A percentile compares a stretch with the other conserved stretches of the same genome.
These are phyloP conservation scores for Enteromius afrohamiltoni DNA, from an alignment of 2,797 vertebrate species.

Conservation along the genomic window DNA sequence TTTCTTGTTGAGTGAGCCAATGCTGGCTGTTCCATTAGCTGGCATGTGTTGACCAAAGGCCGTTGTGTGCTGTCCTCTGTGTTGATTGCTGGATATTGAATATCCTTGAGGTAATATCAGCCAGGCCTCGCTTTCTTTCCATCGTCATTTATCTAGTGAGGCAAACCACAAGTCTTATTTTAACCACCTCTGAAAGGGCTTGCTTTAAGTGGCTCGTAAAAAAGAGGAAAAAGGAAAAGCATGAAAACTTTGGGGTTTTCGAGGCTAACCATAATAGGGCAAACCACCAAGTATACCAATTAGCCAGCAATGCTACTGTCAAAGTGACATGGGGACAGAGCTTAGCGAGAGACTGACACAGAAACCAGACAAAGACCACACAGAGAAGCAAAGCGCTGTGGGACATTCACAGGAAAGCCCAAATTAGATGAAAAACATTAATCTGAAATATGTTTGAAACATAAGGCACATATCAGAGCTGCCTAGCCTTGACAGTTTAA, in stretches of 20 bases:
- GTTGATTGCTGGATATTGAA: conserved; percentile 68
- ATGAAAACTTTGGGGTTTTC: conserved; percentile 61
- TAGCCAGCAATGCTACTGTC: conserved; percentile 51
- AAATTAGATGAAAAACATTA: conserved; percentile 32
- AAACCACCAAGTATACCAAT: conserved; percentile 46
- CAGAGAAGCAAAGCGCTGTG: conserved; percentile 25
- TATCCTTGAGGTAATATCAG: conserved; percentile 62
- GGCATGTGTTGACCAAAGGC: conserved; percentile 39
- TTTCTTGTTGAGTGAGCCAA: conserved; percentile 61
- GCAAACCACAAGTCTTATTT: conserved; percentile 63
- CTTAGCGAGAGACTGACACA: neutral
- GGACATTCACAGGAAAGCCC: conserved; percentile 8
- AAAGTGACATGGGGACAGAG: conserved; percentile 20
- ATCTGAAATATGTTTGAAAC: conserved; percentile 22
- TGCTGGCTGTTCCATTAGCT: conserved; percentile 52
- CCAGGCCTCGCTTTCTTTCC: conserved; percentile 56
- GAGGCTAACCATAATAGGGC: conserved; percentile 55
- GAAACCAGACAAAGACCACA: conserved; percentile 39
- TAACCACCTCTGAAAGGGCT: conserved; percentile 56
- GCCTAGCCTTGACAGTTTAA: neutral
- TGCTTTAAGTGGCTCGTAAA: conserved; percentile 51
- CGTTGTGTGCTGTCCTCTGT: conserved; percentile 64
- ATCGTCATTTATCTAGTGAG: conserved; percentile 51
- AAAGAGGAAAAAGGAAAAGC: conserved; percentile 31
- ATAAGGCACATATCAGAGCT: conserved; percentile 30